Conservation (phyloP, 2,888 invertebrate genomes). For the Euproctis similis region DNA sequence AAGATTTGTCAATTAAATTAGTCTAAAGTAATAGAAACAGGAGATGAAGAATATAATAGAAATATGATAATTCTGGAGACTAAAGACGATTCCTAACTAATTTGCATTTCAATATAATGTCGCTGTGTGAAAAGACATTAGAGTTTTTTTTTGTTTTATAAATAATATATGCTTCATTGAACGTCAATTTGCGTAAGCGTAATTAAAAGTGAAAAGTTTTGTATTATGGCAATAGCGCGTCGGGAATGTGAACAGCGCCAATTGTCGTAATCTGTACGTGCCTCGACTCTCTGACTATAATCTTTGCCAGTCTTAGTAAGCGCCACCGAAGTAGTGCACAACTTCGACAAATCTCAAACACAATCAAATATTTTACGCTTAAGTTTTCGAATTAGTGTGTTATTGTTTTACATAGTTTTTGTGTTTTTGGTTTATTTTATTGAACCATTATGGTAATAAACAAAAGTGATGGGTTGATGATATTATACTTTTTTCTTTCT, state of each 20-base stretch:
- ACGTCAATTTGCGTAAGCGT: slow-evolving; percentile 46
- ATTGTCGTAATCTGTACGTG: slow-evolving; percentile 69
- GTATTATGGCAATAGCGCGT: slow-evolving; percentile 48
- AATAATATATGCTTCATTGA: slow-evolving; percentile 27
- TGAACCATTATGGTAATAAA: no score
- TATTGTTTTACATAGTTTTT: no score
- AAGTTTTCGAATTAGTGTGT: no score
- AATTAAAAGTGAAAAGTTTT: slow-evolving; percentile 72
- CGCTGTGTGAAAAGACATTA: slow-evolving; percentile 24
- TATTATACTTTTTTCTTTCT: no score
- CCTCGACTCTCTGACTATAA: slow-evolving; percentile 49
- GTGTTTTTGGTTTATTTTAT: no score
- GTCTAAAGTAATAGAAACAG: slow-evolving; percentile 18
- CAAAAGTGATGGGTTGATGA: no score
- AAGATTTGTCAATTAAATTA: slow-evolving; percentile 14
- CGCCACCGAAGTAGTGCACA: no score
- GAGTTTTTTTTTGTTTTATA: slow-evolving; percentile 28
- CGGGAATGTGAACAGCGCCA: slow-evolving; percentile 60
- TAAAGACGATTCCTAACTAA: slow-evolving; percentile 24
- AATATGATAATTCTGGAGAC: slow-evolving; percentile 24
- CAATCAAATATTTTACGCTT: no score
- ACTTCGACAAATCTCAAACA: no score
- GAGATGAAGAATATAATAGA: slow-evolving; percentile 16
- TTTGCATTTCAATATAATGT: slow-evolving; percentile 29
- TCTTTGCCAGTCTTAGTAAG: no score